A percentile compares a stretch with the other conserved stretches of the same genome.
phyloP scores from a whole-genome alignment of 2,888 invertebrate genomes.

The Metacarcinus magister region DNA sequence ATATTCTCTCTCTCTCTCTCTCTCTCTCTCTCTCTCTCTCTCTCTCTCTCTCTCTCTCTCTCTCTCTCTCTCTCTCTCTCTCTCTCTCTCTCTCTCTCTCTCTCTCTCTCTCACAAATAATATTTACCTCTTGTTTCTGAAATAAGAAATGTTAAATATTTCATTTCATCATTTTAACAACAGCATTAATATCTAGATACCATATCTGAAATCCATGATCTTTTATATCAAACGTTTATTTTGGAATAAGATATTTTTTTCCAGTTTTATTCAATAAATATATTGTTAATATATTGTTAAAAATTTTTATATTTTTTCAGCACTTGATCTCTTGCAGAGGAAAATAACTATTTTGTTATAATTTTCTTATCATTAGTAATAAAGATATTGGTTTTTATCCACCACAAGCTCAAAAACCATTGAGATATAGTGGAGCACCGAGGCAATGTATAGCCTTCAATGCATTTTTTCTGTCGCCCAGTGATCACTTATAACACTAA shows the following conservation, averaged over 20 bases:
- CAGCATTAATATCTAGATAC: no score
- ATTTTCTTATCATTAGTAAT: background rate
- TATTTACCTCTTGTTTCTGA: background rate
- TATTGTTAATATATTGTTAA: background rate
- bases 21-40: constrained; percentile 48
- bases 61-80: constrained; percentile 19
- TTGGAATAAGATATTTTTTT: background rate
- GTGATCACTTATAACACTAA: background rate
- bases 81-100: constrained; percentile 39
- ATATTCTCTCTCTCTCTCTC: constrained; percentile 33
- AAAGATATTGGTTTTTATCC: background rate
- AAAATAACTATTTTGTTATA: background rate
- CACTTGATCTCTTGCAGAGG: background rate
- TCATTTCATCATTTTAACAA: no score
- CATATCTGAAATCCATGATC: no score
- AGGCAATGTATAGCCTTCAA: background rate
- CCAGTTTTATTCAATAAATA: background rate
- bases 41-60: constrained; percentile 46
- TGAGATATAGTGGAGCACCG: background rate
- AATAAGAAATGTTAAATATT: no score
- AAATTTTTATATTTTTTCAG: background rate
- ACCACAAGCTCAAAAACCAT: background rate
- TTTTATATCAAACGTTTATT: background rate
- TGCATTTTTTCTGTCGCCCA: background rate
- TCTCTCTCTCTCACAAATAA: constrained; percentile 9